Evolutionary conservation across 2,888 invertebrate genomes (phyloP), one percentile per base, ranked within the genome.

Genomic region (Tipula unca): DNA sequence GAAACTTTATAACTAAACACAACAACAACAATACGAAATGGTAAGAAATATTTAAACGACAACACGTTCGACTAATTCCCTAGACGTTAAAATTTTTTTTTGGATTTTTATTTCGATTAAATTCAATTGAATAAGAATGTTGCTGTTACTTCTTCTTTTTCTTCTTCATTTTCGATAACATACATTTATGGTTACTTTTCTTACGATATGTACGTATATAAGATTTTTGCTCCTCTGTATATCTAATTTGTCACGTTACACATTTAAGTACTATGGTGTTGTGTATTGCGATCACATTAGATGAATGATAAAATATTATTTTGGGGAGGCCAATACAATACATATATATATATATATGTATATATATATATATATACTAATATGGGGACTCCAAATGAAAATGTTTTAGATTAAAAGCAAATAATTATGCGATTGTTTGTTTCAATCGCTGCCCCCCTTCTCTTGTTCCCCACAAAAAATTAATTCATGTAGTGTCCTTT

Each of bases 61-160:
- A 83, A 83, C 83, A 83, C 83, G 83, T 83, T 32, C 83, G 32
- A 32, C 83, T 83, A 83, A 83, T 83, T 83, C 83, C 35, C 83
- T 83, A 29, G 83, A 83, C 83, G 17, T 32, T 32, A 32, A 32
- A 4, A 2, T 29, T 83, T 32, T 83, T 83, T 83, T 69, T 69
- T 25, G 69, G 69, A 69, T 69, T 69, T 69, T 69, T 25, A 25
- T 69, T 69, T 69, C 69, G 69, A 69, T 69, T 69, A 69, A 69
- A 69, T 69, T 69, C 69, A 69, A 69, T 69, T 69, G 69, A 69
- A 25, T 25, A 69, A 69, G 69, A 69, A 69, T 69, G 69, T 69
- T 69, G 20, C 13, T 20, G 25, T n/a, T n/a, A n/a, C 69, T 69
- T 69, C 69, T 25, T 69, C 69, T 2, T 39, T 48, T 69, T 25